phyloP scores from a whole-genome alignment of 2,888 invertebrate genomes.

The Arge pagana region DNA sequence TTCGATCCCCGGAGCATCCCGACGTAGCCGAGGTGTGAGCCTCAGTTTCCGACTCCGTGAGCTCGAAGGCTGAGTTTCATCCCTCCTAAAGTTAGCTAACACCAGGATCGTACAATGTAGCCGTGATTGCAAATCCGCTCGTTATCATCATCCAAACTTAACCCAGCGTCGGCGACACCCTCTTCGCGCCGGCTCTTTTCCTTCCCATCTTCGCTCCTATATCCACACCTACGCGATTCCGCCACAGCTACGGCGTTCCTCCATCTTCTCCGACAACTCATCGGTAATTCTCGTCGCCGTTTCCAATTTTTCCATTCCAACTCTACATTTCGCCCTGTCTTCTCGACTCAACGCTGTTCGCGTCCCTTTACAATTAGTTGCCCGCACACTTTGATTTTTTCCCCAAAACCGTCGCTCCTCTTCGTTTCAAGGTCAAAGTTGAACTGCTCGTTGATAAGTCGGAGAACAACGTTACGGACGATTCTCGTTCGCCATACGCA shows the following conservation, averaged over 20 bases:
- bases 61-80: slow-evolving; percentile 50
- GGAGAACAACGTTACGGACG: too few species aligned
- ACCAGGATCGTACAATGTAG: slow-evolving; percentile 50
- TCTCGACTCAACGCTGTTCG: too few species aligned
- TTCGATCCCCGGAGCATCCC: too few species aligned
- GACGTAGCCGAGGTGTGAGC: slow-evolving; percentile 2
- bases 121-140: slow-evolving; percentile 56
- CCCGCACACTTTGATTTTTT: too few species aligned
- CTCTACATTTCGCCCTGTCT: too few species aligned
- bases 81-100: slow-evolving; percentile 50
- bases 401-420: too few species aligned
- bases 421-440: background rate
- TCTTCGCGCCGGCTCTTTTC: background rate
- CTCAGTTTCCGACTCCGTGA: slow-evolving; percentile 47
- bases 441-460: background rate
- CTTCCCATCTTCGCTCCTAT: background rate
- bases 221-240: background rate
- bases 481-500: too few species aligned
- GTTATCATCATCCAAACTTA: slow-evolving; percentile 52
- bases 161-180: slow-evolving; percentile 24
- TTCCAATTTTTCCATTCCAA: too few species aligned
- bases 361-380: too few species aligned
- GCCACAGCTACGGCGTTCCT: too few species aligned
- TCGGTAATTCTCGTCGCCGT: too few species aligned
- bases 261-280: too few species aligned